phyloP scores from a whole-genome alignment of 2,113 vertebrate species.

The Platysteira castanea region DNA sequence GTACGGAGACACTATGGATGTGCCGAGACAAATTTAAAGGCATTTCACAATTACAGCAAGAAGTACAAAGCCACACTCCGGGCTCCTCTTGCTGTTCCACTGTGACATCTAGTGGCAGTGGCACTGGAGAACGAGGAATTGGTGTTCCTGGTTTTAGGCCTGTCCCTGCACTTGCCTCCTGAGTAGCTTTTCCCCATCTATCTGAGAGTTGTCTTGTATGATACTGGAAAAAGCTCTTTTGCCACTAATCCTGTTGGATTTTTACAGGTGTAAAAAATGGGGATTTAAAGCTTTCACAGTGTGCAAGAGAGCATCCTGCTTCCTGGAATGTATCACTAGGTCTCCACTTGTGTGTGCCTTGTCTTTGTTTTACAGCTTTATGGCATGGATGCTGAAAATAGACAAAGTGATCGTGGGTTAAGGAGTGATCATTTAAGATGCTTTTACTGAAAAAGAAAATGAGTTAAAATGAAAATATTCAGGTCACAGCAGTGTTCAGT shows the following conservation, averaged over 20 bases:
- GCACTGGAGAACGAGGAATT: background rate
- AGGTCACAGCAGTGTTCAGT: background rate
- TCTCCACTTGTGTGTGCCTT: background rate
- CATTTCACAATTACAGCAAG: background rate
- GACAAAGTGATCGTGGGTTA: background rate
- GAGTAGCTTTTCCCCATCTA: accelerated
- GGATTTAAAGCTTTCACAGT: background rate
- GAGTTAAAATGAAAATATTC: background rate
- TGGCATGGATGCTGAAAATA: background rate
- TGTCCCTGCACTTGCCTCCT: background rate
- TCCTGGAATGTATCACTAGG: accelerated
- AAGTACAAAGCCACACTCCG: background rate
- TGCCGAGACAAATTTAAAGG: background rate
- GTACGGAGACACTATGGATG: background rate
- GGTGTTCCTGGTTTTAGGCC: background rate
- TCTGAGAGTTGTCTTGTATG: accelerated
- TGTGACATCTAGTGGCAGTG: conserved; percentile 56
- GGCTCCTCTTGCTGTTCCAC: conserved; percentile 17
- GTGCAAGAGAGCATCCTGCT: background rate
- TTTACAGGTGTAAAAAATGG: background rate
- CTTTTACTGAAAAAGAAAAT: background rate
- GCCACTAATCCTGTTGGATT: background rate
- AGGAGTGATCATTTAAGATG: background rate
- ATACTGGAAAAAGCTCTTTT: background rate
- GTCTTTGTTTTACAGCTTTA: background rate